Evolutionary conservation across 2,888 invertebrate species (phyloP).

Genomic region (Drosophila differens): DNA sequence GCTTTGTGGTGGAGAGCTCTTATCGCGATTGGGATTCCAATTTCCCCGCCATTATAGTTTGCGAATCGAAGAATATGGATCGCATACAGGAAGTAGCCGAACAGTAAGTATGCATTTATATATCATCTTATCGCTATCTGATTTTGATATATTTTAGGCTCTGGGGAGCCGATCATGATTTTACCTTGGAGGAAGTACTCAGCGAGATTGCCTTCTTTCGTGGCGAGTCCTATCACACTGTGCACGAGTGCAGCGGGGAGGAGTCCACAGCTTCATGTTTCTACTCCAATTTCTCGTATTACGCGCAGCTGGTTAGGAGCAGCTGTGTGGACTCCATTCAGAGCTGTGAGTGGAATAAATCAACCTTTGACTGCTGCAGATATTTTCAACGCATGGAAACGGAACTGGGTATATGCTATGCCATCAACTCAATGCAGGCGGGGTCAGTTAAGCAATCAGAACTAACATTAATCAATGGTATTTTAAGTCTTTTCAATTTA

Average conservation of each 20-base stretch:
- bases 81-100: slow-evolving; percentile 88
- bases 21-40: slow-evolving; percentile 91
- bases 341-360: slow-evolving; percentile 87
- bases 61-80: slow-evolving; percentile 88
- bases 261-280: slow-evolving; percentile 87
- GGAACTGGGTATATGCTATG: slow-evolving; percentile 89
- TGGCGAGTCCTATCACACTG: slow-evolving; percentile 88
- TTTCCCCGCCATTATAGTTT: slow-evolving; percentile 90
- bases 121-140: rapidly evolving
- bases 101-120: slow-evolving; percentile 85
- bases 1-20: slow-evolving; percentile 91
- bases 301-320: slow-evolving; percentile 87
- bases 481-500: neutral
- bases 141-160: slow-evolving; percentile 82
- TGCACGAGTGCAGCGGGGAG: slow-evolving; percentile 87
- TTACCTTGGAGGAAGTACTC: slow-evolving; percentile 90
- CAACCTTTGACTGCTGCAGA: slow-evolving; percentile 88
- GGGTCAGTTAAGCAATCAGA: slow-evolving; percentile 51
- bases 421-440: slow-evolving; percentile 88
- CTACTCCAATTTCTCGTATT: slow-evolving; percentile 87
- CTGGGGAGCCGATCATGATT: slow-evolving; percentile 89
- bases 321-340: slow-evolving; percentile 87
- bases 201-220: slow-evolving; percentile 90
- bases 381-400: slow-evolving; percentile 89
- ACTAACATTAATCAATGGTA: neutral